These are phyloP conservation scores for Oligia strigilis DNA, from an alignment of 2,888 invertebrate genomes.

Conservation along the genomic window DNA sequence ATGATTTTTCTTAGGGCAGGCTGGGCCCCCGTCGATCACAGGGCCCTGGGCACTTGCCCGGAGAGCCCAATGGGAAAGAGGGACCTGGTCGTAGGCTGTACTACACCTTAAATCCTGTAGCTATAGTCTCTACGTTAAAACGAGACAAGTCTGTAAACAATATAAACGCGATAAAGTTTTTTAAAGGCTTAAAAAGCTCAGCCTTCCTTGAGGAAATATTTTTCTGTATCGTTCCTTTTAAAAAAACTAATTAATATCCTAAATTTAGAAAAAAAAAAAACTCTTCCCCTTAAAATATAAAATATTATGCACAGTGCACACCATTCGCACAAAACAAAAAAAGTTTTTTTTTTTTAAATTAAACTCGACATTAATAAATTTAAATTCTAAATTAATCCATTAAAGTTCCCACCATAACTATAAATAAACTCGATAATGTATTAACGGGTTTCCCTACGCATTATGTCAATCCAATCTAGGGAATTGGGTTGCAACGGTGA, in stretches of 20 bases:
- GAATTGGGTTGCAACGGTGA: conserved; percentile 44
- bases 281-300: not conserved
- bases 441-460: conserved; percentile 22
- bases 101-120: conserved; percentile 3
- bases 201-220: not conserved
- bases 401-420: not conserved
- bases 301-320: not conserved
- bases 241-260: not conserved
- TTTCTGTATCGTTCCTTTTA: no score
- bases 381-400: not conserved
- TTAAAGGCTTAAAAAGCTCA: not conserved
- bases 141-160: not conserved
- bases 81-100: no score
- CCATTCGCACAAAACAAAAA: not conserved
- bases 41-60: no score
- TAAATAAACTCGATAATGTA: conserved; percentile 1
- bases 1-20: no score
- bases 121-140: not conserved
- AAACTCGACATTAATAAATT: not conserved
- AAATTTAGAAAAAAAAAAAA: not conserved
- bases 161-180: not conserved
- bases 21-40: no score
- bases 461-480: conserved; percentile 28
- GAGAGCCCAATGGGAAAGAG: no score
- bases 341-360: no score